Percentiles rank a stretch among this genome's conserved stretches.
phyloP scores from a whole-genome alignment of 2,113 vertebrate genomes.

The Carassius gibelio region DNA sequence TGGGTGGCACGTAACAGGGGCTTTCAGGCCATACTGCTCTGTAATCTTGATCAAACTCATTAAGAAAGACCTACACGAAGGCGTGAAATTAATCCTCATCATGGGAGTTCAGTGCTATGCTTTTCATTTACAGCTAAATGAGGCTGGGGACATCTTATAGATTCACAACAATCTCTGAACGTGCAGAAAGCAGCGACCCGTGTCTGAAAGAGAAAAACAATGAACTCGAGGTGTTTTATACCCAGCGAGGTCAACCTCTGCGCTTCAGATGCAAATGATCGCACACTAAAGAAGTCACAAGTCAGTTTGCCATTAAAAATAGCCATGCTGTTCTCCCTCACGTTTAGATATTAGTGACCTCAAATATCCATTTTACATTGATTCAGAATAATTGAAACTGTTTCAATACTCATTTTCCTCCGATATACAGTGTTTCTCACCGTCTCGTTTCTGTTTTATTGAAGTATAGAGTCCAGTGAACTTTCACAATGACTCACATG shows the following conservation, averaged over 20 bases:
- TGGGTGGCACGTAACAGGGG: neutral
- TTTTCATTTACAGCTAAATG: constrained; percentile 53
- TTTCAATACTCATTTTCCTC: neutral
- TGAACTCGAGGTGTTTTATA: neutral
- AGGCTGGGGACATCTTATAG: constrained; percentile 47
- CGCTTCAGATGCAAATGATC: neutral
- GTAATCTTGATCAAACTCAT: constrained; percentile 53
- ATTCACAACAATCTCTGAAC: constrained; percentile 27
- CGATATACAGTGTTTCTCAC: no score
- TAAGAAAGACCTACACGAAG: constrained; percentile 48
- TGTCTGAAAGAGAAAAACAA: neutral
- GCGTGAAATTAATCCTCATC: constrained; percentile 58
- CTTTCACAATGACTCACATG: no score
- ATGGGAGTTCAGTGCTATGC: constrained; percentile 27
- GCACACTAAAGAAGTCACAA: neutral
- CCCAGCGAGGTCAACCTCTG: neutral
- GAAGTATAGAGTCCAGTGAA: neutral
- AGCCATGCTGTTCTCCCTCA: neutral
- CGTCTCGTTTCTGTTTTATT: no score
- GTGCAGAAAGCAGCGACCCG: neutral
- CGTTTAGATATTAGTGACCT: neutral
- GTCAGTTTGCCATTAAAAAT: no score
- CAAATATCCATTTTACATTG: neutral
- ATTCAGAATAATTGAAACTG: neutral
- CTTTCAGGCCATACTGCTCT: constrained; percentile 18